phyloP scores from a whole-genome alignment of 2,113 vertebrate species.

The Peromyscus maniculatus region DNA sequence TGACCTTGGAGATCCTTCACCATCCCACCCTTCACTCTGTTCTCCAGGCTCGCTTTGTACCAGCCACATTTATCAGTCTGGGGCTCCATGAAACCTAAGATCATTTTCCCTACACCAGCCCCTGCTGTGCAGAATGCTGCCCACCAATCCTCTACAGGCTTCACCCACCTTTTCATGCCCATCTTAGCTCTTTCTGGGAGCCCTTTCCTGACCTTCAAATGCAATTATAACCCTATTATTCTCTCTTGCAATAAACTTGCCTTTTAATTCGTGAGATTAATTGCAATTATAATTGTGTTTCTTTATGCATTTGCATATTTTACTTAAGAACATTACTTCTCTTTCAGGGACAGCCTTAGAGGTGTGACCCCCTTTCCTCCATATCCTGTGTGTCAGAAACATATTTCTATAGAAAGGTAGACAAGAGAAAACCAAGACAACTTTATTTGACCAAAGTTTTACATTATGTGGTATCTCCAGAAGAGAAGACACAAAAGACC shows the following conservation, averaged over 20 bases:
- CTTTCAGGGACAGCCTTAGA: not conserved
- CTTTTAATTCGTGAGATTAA: not conserved
- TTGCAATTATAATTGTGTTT: not conserved
- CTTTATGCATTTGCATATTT: not conserved
- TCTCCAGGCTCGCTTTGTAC: not conserved
- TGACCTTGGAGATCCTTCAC: not conserved
- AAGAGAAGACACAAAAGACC: not conserved
- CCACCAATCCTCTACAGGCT: not conserved
- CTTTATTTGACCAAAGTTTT: not conserved
- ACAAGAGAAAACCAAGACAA: not conserved
- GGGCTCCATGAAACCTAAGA: not conserved
- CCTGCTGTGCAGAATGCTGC: not conserved
- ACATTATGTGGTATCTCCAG: not conserved
- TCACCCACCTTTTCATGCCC: not conserved
- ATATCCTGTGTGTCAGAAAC: not conserved
- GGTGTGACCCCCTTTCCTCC: not conserved
- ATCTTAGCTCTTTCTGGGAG: not conserved
- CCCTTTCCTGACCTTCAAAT: not conserved
- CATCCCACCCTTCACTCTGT: not conserved
- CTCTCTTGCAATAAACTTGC: not conserved
- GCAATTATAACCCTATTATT: not conserved
- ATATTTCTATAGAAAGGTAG: not conserved
- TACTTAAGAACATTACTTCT: not conserved
- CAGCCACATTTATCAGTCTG: not conserved
- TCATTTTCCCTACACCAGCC: not conserved